Evolutionary conservation across 2,888 invertebrate genomes (phyloP), one percentile per base, ranked within the genome.

Genomic region (Resseliella maxima): DNA sequence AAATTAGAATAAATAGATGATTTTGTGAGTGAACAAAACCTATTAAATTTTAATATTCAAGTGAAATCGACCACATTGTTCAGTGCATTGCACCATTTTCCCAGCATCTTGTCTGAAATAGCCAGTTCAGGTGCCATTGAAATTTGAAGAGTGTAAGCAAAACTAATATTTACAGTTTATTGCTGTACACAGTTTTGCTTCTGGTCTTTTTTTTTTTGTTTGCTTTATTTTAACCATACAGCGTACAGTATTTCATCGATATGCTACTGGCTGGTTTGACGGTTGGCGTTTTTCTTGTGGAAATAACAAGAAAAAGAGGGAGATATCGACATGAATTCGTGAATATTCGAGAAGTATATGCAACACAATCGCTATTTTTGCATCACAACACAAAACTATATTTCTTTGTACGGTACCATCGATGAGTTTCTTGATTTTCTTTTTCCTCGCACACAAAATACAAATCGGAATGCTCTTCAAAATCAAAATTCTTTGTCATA

Each of bases 111-210:
- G 27, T 8, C 24, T 24, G 59, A 59, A 59, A 59, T 27, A 8
- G 59, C 24, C 59, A n/a, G 59, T 12, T 59, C 59, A 59, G n/a
- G 27, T 59, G 24, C 59, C 59, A 27, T 27, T 2, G 27, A n/a
- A 59, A n/a, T 27, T n/a, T 59, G 27, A 59, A 59, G 59, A 59
- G 27, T 59, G 59, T 59, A 59, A 59, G 59, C 59, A 59, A 59
- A 27, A 8, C 24, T 27, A 27, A 27, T 59, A 27, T 59, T 59
- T n/a, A n/a, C n/a, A n/a, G n/a, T n/a, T n/a, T n/a, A n/a, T n/a
- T 59, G 59, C 27, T 59, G 59, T 59, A 59, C 59, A 59, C 15
- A 3, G 15, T 59, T 50, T 50, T 59, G 59, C 59, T 2, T 59
- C 59, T 27, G 59, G 59, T 59, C 24, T 59, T 59, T 59, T n/a